phyloP scores from a whole-genome alignment of 2,888 invertebrate genomes.

The Agonopterix subpropinquella region DNA sequence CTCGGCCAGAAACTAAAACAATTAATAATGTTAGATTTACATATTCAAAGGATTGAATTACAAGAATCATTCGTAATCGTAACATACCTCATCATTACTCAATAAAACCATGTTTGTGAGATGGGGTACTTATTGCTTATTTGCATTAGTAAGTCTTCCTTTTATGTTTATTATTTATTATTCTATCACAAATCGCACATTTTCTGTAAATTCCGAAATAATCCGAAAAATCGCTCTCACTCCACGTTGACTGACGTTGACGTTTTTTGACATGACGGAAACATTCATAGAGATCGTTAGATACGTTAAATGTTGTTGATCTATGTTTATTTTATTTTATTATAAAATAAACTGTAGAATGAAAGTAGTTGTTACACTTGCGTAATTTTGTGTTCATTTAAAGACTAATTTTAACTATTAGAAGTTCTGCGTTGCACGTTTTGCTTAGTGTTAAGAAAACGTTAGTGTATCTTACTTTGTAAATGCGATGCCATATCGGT shows the following conservation, averaged over 20 bases:
- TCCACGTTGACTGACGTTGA: conserved; percentile 31
- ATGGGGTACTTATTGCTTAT: conserved; percentile 7
- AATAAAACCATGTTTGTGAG: conserved; percentile 77
- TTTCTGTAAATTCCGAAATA: conserved; percentile 16
- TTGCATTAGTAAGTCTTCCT: conserved; percentile 5
- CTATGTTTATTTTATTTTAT: no score
- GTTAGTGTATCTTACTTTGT: no score
- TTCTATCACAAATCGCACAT: conserved; percentile 22
- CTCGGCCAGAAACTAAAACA: conserved; percentile 87
- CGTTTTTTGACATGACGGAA: background rate
- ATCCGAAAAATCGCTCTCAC: conserved; percentile 11
- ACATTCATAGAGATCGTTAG: no score
- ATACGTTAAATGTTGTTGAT: no score
- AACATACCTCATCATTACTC: conserved; percentile 78
- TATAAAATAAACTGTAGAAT: no score
- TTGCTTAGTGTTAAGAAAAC: no score
- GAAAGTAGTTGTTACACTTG: no score
- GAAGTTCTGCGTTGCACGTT: no score
- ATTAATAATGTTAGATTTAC: conserved; percentile 1
- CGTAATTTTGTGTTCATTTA: no score
- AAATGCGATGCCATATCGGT: no score
- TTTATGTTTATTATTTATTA: conserved; percentile 9
- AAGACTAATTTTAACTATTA: no score
- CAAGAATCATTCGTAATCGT: background rate
- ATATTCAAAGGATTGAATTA: background rate